phyloP scores from a whole-genome alignment of 2,113 vertebrate species.

The Mobula hypostoma region DNA sequence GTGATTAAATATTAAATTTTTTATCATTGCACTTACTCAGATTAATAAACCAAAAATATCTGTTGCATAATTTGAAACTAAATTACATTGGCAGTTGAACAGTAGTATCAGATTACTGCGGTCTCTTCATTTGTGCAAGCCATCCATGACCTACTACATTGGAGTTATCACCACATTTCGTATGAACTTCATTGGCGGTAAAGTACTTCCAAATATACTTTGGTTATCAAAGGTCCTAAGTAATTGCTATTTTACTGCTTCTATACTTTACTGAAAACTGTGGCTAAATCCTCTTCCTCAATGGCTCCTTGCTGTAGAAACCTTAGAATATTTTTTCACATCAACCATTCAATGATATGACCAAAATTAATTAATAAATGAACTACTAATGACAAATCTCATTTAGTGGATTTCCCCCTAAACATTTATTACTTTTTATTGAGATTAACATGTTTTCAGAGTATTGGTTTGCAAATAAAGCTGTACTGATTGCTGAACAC shows the following conservation, averaged over 20 bases:
- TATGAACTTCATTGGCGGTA: not conserved
- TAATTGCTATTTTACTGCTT: not conserved
- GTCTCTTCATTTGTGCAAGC: not conserved
- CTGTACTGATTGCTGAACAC: not conserved
- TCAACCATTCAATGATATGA: not conserved
- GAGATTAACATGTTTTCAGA: not conserved
- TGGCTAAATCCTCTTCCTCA: not conserved
- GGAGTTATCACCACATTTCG: not conserved
- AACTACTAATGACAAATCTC: not conserved
- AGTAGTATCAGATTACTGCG: not conserved
- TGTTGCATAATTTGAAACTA: not conserved
- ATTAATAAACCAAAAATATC: not conserved
- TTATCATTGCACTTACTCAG: not conserved
- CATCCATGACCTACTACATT: not conserved
- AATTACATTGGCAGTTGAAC: no score
- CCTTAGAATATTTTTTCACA: not conserved
- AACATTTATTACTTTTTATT: not conserved
- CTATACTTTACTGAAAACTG: not conserved
- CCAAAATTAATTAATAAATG: not conserved
- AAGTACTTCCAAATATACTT: not conserved
- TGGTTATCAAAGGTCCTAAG: not conserved
- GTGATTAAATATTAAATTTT: not conserved
- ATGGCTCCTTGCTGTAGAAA: not conserved
- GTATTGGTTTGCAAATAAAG: slow-evolving; percentile 6
- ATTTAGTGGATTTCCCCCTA: not conserved